Conservation (phyloP, 1,140 invertebrate genomes). For the Bombus consobrinus region DNA sequence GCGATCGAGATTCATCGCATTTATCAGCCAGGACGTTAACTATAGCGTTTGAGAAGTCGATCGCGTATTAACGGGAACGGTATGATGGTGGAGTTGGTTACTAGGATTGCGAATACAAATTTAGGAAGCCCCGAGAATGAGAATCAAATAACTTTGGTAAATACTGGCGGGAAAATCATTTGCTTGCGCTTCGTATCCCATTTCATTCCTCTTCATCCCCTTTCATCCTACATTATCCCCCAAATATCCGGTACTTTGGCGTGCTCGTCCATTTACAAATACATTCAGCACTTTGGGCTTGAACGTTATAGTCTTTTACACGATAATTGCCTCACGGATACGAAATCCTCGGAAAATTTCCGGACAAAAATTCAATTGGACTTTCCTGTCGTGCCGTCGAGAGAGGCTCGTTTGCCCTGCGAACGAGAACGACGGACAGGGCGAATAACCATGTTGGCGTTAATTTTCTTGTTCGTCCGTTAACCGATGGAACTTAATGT, state of each 20-base stretch:
- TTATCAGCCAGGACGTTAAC: neutral
- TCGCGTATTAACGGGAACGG: neutral
- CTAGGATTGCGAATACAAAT: neutral
- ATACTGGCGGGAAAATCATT: neutral
- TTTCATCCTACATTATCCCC: neutral
- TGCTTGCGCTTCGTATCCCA: neutral
- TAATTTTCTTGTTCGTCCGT: slow-evolving; percentile 21
- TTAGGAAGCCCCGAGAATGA: neutral
- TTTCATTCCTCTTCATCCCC: neutral
- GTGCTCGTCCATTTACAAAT: neutral
- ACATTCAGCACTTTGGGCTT: neutral
- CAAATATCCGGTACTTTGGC: neutral
- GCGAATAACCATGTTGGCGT: slow-evolving; percentile 28
- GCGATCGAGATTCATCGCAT: neutral
- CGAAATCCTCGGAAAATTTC: slow-evolving; percentile 4
- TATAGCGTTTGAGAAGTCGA: neutral
- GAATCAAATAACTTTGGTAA: slow-evolving; percentile 12
- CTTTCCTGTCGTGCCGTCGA: neutral
- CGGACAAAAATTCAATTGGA: slow-evolving; percentile 17
- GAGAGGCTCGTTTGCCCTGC: too few relatives aligned
- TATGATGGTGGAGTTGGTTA: neutral
- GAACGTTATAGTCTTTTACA: neutral
- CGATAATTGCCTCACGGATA: neutral
- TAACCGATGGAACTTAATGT: slow-evolving; percentile 4
- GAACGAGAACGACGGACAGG: neutral